Evolutionary conservation across 2,888 invertebrate species (phyloP), one percentile per base, ranked within the genome.

Genomic region (Netelia virgata): DNA sequence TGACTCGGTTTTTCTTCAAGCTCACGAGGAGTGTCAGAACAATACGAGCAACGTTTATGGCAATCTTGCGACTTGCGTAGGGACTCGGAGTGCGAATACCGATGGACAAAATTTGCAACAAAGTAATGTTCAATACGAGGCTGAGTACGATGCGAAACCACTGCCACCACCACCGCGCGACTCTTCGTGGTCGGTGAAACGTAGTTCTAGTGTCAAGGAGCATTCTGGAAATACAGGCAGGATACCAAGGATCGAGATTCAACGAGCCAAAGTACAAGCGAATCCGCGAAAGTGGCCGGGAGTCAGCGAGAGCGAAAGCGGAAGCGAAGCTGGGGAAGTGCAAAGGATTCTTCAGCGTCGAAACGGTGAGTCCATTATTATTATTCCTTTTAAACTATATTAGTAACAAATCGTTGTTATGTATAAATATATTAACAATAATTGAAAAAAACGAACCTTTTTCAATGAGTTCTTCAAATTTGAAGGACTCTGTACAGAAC

Each of bases 281-380:
- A 85, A 88, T 69, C 87, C 88, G 10, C 86, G 89, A 55, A 90
- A 88, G 72, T 90, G 88, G 88, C 74, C 89, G 41, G 86, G 87
- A 6, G 72, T 90, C 76, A 86, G 89, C 79, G 96, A 96, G 90
- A 96, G 96, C 84, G 96, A 96, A 92, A 96, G 96, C 90, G 96
- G 96, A 36, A 96, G 96, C 57, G 96, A 97, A 91, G 96, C 96
- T 55, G 96, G 96, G 3, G 97, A 97, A 93, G 95, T 96, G 82
- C 96, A 96, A 90, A 94, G 95, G 87, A 96, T 96, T 89, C 93
- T 95, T 90, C 94, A 94, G 86, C 93, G 90, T 87, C 92, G 93
- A 88, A 90, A 90, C 70, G 89, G 92, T 91, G 84, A 91, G 91
- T 80, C 28, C n/a, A 69, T 36, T n/a, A 28, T 36, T 53, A 28